These are phyloP conservation scores for Sparidentex hasta DNA, from an alignment of 2,797 vertebrate genomes.

Conservation along the genomic window DNA sequence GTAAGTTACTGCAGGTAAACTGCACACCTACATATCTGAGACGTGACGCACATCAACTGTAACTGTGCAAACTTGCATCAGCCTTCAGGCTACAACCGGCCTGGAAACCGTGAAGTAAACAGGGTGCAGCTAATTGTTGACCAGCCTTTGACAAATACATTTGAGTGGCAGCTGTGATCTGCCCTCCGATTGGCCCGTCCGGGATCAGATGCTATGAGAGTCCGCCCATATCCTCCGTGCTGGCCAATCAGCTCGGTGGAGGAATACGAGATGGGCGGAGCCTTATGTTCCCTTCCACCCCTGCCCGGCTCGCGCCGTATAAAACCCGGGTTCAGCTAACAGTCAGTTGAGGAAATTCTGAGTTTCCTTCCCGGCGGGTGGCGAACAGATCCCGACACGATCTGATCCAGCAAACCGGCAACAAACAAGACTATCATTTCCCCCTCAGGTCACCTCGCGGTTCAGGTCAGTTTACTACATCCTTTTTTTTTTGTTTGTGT, in stretches of 20 bases:
- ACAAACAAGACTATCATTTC: not conserved
- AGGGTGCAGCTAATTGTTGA: constrained; percentile 29
- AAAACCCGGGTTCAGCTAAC: constrained; percentile 25
- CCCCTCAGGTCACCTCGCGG: constrained; percentile 34
- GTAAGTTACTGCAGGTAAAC: not conserved
- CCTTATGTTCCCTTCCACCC: not conserved
- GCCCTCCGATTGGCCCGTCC: constrained; percentile 58
- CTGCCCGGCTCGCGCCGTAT: constrained; percentile 64
- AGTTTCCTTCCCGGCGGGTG: constrained; percentile 68
- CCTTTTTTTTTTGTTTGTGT: accelerated
- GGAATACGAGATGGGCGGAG: not conserved
- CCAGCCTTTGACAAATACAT: constrained; percentile 21
- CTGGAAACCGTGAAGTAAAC: constrained; percentile 8
- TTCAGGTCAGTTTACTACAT: constrained; percentile 74
- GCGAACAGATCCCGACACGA: constrained; percentile 26
- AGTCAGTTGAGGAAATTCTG: constrained; percentile 37
- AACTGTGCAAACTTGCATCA: not conserved
- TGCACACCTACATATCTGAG: not conserved
- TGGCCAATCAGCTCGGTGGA: constrained; percentile 42
- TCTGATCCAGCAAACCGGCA: not conserved
- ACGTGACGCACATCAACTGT: not conserved
- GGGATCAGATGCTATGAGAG: constrained; percentile 67
- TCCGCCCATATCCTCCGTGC: constrained; percentile 17
- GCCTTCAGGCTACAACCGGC: constrained; percentile 10
- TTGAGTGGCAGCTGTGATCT: constrained; percentile 41